Conservation (phyloP, 1,140 invertebrate genomes). For the Drepana arcuata region DNA sequence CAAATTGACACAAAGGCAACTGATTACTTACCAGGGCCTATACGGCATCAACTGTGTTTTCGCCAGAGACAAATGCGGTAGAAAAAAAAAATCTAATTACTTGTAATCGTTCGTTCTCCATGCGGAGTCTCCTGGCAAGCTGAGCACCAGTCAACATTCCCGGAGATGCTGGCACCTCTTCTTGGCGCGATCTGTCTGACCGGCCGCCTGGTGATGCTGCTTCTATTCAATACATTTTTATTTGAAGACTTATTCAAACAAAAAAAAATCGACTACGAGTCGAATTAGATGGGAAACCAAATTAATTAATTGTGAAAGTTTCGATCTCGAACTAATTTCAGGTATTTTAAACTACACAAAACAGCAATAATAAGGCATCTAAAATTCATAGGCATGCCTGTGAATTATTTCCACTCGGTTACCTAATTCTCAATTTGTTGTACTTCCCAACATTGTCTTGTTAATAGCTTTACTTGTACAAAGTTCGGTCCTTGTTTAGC, state of each 20-base stretch:
- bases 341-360: too few relatives aligned
- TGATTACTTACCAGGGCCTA: too few relatives aligned
- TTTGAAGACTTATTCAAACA: too few relatives aligned
- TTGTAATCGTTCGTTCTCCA: conserved; percentile 77
- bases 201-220: conserved; percentile 52
- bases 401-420: conserved; percentile 12
- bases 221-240: conserved; percentile 29
- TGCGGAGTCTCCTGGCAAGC: conserved; percentile 72
- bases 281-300: too few relatives aligned
- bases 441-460: conserved; percentile 6
- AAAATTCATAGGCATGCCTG: not conserved
- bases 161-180: conserved; percentile 61
- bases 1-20: too few relatives aligned
- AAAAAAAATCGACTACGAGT: too few relatives aligned
- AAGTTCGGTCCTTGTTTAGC: conserved; percentile 13
- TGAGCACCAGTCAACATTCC: conserved; percentile 61
- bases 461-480: conserved; percentile 12
- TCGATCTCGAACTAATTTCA: too few relatives aligned
- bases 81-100: too few relatives aligned
- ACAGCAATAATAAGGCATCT: not conserved
- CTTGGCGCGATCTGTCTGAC: conserved; percentile 52
- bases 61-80: too few relatives aligned
- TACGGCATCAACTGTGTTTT: too few relatives aligned
- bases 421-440: conserved; percentile 6
- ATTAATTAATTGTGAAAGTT: too few relatives aligned